Conservation (phyloP, 2,113 vertebrate genomes). For the Pteruthius melanotis region DNA sequence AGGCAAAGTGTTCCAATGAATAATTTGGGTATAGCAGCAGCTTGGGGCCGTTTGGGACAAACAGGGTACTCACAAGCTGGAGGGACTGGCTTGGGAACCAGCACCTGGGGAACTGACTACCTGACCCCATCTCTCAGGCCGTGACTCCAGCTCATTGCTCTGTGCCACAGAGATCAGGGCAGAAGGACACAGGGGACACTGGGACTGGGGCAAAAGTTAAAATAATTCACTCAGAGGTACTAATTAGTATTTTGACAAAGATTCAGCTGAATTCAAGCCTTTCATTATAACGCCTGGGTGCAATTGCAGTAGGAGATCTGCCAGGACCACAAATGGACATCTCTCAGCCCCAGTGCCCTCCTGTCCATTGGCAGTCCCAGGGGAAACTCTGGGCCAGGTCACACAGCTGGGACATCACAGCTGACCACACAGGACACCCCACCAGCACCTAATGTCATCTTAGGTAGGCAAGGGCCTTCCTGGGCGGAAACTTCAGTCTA, state of each 20-base stretch:
- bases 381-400: background rate
- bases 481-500: background rate
- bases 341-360: background rate
- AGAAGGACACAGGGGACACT: background rate
- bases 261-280: background rate
- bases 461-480: background rate
- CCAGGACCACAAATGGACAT: background rate
- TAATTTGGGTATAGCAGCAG: background rate
- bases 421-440: background rate
- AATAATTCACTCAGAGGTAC: constrained; percentile 10
- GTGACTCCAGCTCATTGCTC: background rate
- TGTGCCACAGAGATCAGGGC: background rate
- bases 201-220: background rate
- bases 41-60: background rate
- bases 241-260: constrained; percentile 34
- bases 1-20: constrained; percentile 63
- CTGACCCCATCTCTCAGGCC: background rate
- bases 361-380: accelerated
- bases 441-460: background rate
- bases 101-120: background rate
- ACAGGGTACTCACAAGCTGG: background rate
- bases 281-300: accelerated
- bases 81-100: background rate
- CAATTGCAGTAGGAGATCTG: background rate
- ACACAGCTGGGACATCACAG: background rate